Conservation (phyloP, 1,140 invertebrate species). For the Drosophila littoralis region DNA sequence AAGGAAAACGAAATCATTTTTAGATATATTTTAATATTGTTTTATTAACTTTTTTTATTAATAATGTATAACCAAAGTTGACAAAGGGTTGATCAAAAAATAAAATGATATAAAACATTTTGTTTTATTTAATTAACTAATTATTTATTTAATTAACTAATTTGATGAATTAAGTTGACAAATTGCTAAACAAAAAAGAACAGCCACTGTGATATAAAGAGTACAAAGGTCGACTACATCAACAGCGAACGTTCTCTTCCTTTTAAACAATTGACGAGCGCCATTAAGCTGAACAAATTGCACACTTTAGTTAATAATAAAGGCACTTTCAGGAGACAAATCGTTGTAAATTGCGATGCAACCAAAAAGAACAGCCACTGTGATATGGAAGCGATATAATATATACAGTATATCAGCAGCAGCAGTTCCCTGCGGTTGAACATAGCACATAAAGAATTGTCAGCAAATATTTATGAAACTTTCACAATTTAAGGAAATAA, state of each 20-base stretch:
- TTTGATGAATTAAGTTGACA: slow-evolving; percentile 27
- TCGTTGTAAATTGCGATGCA: slow-evolving; percentile 53
- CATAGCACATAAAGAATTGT: not conserved
- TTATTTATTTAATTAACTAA: not conserved
- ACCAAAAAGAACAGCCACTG: slow-evolving; percentile 84
- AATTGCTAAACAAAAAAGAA: slow-evolving; percentile 81
- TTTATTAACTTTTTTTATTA: too few species aligned
- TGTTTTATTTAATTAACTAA: not conserved
- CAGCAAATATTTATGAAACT: too few species aligned
- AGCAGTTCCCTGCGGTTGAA: slow-evolving; percentile 73
- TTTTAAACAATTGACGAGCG: slow-evolving; percentile 61
- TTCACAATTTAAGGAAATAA: not conserved
- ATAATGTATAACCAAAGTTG: too few species aligned
- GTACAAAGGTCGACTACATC: slow-evolving; percentile 63
- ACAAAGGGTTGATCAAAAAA: too few species aligned
- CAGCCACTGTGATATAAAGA: slow-evolving; percentile 84
- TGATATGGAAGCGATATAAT: slow-evolving; percentile 58
- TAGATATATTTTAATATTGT: too few species aligned
- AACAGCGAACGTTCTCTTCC: slow-evolving; percentile 73
- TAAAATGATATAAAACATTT: too few species aligned
- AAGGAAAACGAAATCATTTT: too few species aligned
- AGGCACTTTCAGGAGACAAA: slow-evolving; percentile 27
- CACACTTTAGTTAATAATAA: slow-evolving; percentile 1
- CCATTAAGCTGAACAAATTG: not conserved
- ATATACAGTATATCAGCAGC: slow-evolving; percentile 70